A percentile compares a stretch with the other conserved stretches of the same genome.
phyloP scores from a whole-genome alignment of 2,113 vertebrate genomes.

The Eulacestoma nigropectus region DNA sequence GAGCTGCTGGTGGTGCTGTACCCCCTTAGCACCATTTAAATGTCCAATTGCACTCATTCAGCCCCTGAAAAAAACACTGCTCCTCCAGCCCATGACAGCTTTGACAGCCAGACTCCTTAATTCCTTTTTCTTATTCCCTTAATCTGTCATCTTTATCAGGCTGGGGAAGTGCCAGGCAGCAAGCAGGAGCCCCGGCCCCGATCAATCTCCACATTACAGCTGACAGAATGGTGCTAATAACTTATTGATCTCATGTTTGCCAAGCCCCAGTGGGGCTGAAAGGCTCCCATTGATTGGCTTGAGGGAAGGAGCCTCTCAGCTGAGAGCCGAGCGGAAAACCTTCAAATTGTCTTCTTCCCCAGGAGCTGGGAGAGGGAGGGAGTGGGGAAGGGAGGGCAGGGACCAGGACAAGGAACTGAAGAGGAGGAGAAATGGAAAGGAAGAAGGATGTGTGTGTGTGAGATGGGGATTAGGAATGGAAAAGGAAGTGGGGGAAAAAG shows the following conservation, averaged over 20 bases:
- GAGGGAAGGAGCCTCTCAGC: slow-evolving; percentile 60
- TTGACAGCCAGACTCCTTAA: slow-evolving; percentile 92
- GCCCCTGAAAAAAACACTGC: slow-evolving; percentile 16
- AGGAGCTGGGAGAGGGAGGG: slow-evolving; percentile 28
- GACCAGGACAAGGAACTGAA: neutral
- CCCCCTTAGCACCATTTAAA: slow-evolving; percentile 43
- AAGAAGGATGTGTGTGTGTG: neutral
- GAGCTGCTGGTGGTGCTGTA: slow-evolving; percentile 15
- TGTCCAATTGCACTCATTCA: slow-evolving; percentile 49
- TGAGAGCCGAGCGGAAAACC: slow-evolving; percentile 59
- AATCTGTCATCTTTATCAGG: slow-evolving; percentile 99
- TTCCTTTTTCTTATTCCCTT: slow-evolving; percentile 94
- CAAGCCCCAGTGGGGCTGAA: slow-evolving; percentile 84
- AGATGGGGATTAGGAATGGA: neutral
- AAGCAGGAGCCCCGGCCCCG: slow-evolving; percentile 79
- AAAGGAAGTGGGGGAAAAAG: neutral
- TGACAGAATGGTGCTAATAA: slow-evolving; percentile 99
- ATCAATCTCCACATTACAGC: slow-evolving; percentile 99
- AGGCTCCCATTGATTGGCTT: slow-evolving; percentile 90
- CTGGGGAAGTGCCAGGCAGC: slow-evolving; percentile 81
- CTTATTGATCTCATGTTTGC: slow-evolving; percentile 95
- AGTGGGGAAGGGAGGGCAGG: neutral
- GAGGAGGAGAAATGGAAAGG: slow-evolving; percentile 4
- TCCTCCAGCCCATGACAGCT: slow-evolving; percentile 78
- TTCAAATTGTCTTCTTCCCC: slow-evolving; percentile 64